Conservation (phyloP, 2,797 vertebrate species). For the Cyprinella venusta region DNA sequence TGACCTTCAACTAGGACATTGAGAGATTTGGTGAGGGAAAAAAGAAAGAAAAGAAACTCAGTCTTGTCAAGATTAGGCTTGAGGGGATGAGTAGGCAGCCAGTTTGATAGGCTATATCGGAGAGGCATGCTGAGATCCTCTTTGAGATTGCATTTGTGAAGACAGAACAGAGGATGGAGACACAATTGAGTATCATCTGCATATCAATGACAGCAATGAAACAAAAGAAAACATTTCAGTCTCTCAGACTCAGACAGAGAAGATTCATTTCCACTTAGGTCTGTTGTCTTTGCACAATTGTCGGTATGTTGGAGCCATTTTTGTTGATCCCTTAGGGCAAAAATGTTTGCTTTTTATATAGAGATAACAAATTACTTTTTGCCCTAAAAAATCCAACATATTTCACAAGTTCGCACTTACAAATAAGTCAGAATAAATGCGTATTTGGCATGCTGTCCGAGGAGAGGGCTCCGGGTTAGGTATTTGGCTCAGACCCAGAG, state of each 20-base stretch:
- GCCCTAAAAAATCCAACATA: neutral
- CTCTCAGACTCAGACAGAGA: neutral
- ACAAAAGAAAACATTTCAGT: conserved; percentile 16
- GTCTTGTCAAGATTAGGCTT: conserved; percentile 29
- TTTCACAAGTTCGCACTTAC: too few species aligned
- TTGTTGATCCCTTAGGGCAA: neutral
- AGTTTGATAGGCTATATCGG: conserved; percentile 31
- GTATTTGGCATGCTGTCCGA: too few species aligned
- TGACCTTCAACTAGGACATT: conserved; percentile 45
- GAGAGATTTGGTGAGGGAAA: conserved; percentile 26
- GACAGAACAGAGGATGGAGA: conserved; percentile 15
- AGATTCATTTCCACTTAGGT: neutral
- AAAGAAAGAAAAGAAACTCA: conserved; percentile 14
- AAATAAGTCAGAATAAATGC: too few species aligned
- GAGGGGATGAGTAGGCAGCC: conserved; percentile 31
- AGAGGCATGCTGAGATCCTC: conserved; percentile 24
- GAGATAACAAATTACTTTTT: neutral
- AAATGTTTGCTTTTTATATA: neutral
- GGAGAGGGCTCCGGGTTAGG: too few species aligned
- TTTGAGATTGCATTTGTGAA: conserved; percentile 25
- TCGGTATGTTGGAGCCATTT: too few species aligned
- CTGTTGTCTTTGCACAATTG: neutral
- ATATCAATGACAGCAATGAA: conserved; percentile 17
- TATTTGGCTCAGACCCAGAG: too few species aligned
- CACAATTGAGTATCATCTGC: conserved; percentile 32